phyloP scores from a whole-genome alignment of 2,888 invertebrate species.

The Tineola bisselliella region DNA sequence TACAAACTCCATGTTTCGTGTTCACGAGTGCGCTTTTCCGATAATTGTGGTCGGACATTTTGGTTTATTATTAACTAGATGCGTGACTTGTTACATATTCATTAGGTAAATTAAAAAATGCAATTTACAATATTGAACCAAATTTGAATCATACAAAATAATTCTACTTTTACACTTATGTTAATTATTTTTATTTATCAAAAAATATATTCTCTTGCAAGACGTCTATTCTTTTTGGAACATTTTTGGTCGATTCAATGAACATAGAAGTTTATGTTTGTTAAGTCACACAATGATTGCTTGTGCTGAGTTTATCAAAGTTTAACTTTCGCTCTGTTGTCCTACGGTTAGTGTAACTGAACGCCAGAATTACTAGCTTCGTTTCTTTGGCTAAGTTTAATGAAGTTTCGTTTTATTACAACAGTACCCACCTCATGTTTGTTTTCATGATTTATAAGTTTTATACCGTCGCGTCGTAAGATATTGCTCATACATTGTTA shows the following conservation, averaged over 20 bases:
- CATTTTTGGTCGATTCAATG: background rate
- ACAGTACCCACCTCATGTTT: slow-evolving; percentile 9
- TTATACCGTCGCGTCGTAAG: background rate
- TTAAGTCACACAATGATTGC: background rate
- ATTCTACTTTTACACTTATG: too few relatives aligned
- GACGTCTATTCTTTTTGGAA: too few relatives aligned
- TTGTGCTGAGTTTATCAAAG: background rate
- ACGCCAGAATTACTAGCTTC: slow-evolving; percentile 12
- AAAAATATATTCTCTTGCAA: too few relatives aligned
- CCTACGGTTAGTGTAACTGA: background rate
- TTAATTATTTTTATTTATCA: too few relatives aligned
- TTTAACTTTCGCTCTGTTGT: background rate
- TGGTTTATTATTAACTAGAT: background rate
- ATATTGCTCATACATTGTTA: too few relatives aligned
- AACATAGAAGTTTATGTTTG: background rate
- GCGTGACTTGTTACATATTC: background rate
- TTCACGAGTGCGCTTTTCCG: background rate
- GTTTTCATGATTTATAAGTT: background rate
- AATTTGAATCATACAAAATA: too few relatives aligned
- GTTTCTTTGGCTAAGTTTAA: slow-evolving; percentile 53
- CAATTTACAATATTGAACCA: too few relatives aligned
- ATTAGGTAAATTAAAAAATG: background rate
- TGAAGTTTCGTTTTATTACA: slow-evolving; percentile 59
- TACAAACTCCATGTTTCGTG: background rate
- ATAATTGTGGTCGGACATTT: background rate